Percentiles rank a stretch among this genome's conserved stretches.
Evolutionary conservation across 1,140 invertebrate species (phyloP).

Genomic region (Drosophila oshimai): DNA sequence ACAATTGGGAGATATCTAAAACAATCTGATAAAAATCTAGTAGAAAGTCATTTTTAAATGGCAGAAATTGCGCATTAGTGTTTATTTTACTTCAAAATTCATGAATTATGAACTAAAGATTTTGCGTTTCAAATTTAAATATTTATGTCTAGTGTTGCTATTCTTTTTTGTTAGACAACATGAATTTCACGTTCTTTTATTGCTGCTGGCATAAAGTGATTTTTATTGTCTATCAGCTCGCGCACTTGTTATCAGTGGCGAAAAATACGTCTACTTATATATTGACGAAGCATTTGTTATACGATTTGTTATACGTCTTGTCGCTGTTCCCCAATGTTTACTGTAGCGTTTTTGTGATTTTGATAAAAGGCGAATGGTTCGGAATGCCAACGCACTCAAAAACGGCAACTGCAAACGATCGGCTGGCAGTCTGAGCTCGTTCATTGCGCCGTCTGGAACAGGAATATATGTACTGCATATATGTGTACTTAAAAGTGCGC

Average conservation of each 20-base stretch:
- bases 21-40: too few species aligned
- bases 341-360: slow-evolving; percentile 49
- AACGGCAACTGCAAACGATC: slow-evolving; percentile 14
- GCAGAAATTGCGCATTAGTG: too few species aligned
- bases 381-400: slow-evolving; percentile 63
- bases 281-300: slow-evolving; percentile 36
- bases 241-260: slow-evolving; percentile 47
- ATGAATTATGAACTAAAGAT: too few species aligned
- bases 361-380: slow-evolving; percentile 59
- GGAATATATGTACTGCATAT: slow-evolving; percentile 12
- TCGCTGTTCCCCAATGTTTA: slow-evolving; percentile 6
- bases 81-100: too few species aligned
- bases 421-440: slow-evolving; percentile 46
- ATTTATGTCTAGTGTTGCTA: too few species aligned
- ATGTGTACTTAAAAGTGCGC: slow-evolving; percentile 2
- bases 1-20: too few species aligned
- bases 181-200: slow-evolving; percentile 11
- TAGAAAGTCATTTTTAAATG: too few species aligned
- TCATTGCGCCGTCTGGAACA: slow-evolving; percentile 50
- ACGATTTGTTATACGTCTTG: slow-evolving; percentile 3
- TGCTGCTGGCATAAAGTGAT: slow-evolving; percentile 1
- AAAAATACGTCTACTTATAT: slow-evolving; percentile 2
- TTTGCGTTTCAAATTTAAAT: not conserved
- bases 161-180: not conserved
- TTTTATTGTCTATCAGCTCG: slow-evolving; percentile 46